A percentile compares a stretch with the other conserved stretches of the same genome.
Evolutionary conservation across 2,797 vertebrate genomes (phyloP).

Genomic region (Lophius americanus): DNA sequence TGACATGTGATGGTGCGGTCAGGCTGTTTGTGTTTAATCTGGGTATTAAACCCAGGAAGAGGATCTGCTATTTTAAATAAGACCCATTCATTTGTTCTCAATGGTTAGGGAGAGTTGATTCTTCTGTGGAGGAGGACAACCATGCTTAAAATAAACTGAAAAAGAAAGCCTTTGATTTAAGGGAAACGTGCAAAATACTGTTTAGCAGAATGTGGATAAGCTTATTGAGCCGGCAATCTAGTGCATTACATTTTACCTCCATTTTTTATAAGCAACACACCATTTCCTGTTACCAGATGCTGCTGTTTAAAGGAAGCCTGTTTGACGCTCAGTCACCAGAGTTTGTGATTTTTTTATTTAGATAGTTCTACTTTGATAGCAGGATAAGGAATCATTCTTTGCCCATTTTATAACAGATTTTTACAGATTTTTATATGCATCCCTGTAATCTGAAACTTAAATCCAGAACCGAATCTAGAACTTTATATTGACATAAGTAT

Average conservation of each 20-base stretch:
- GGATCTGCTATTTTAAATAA: constrained; percentile 39
- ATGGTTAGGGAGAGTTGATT: constrained; percentile 8
- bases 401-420: background rate
- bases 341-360: constrained; percentile 1
- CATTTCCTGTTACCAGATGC: constrained; percentile 35
- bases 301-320: background rate
- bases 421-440: background rate
- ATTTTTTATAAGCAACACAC: constrained; percentile 39
- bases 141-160: constrained; percentile 40
- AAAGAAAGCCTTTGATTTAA: constrained; percentile 29
- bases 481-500: background rate
- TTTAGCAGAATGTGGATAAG: constrained; percentile 31
- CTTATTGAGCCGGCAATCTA: constrained; percentile 18
- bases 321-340: constrained; percentile 12
- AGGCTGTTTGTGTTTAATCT: constrained; percentile 62
- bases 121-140: constrained; percentile 34
- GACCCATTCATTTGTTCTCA: constrained; percentile 35
- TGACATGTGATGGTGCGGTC: constrained; percentile 53
- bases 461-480: background rate
- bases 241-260: constrained; percentile 22
- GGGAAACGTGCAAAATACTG: constrained; percentile 22
- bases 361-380: background rate
- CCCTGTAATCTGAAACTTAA: background rate
- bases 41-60: constrained; percentile 51
- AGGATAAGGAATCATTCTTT: background rate